Evolutionary conservation across 2,888 invertebrate genomes (phyloP).

Genomic region (Troides helena): DNA sequence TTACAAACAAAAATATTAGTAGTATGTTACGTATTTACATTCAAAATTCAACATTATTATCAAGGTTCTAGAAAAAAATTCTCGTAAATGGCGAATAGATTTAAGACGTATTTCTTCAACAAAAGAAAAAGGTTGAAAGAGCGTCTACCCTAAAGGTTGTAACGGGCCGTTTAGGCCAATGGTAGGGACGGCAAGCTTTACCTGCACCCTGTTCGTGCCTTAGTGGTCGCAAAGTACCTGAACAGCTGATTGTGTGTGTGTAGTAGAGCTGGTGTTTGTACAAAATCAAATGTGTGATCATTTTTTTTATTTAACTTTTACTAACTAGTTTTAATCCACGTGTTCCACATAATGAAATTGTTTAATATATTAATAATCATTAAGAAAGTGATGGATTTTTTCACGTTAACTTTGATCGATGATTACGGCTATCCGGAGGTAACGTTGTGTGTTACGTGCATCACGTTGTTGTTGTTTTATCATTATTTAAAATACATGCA

Average conservation of each 20-base stretch:
- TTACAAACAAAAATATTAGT: constrained; percentile 8
- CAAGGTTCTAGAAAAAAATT: neutral
- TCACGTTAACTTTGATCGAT: constrained; percentile 33
- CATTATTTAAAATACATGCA: constrained; percentile 37
- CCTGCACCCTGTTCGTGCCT: constrained; percentile 49
- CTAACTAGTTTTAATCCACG: constrained; percentile 37
- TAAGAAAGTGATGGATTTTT: constrained; percentile 46
- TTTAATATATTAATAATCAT: constrained; percentile 42
- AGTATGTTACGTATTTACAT: constrained; percentile 14
- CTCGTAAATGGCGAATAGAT: neutral
- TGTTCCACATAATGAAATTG: constrained; percentile 47
- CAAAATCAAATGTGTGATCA: constrained; percentile 26
- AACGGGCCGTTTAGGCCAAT: constrained; percentile 23
- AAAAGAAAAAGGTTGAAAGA: constrained; percentile 21
- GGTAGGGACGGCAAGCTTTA: constrained; percentile 41
- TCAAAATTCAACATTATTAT: constrained; percentile 3
- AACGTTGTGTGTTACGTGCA: constrained; percentile 6
- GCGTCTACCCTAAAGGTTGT: constrained; percentile 21
- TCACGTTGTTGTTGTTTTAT: constrained; percentile 15
- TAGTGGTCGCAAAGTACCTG: constrained; percentile 12
- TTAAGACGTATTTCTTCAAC: constrained; percentile 1
- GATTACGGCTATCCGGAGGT: constrained; percentile 45
- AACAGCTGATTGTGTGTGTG: constrained; percentile 26
- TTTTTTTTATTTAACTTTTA: neutral
- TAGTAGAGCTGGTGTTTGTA: constrained; percentile 21